phyloP scores from a whole-genome alignment of 2,113 vertebrate genomes.

The Petroica traversi region DNA sequence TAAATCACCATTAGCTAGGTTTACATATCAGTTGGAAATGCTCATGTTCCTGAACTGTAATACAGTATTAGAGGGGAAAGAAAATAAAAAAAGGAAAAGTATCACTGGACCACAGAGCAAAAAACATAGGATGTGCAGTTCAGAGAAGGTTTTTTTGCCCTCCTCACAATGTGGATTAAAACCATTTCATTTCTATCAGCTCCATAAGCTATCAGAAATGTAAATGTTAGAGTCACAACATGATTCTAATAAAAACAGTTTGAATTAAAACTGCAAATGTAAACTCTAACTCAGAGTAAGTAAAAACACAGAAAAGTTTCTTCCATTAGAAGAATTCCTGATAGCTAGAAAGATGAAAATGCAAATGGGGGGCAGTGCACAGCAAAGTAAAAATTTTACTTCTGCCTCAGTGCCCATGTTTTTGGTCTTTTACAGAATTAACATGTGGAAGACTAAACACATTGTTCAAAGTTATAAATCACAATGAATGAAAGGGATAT shows the following conservation, averaged over 20 bases:
- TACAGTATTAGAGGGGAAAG: background rate
- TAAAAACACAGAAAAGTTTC: background rate
- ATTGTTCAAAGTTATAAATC: conserved; percentile 9
- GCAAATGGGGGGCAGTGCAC: background rate
- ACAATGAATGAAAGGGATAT: background rate
- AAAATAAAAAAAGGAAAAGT: background rate
- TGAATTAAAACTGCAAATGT: background rate
- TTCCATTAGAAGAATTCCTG: background rate
- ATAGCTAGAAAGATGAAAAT: background rate
- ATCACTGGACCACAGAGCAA: background rate
- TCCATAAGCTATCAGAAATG: background rate
- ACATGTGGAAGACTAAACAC: background rate
- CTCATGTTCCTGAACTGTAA: background rate
- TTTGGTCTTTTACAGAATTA: background rate
- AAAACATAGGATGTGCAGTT: background rate
- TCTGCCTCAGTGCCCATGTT: background rate
- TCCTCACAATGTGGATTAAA: background rate
- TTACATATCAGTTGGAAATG: background rate
- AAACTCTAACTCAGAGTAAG: background rate
- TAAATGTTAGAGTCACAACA: background rate
- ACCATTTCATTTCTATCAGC: background rate
- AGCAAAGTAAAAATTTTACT: background rate
- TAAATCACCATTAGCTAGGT: background rate
- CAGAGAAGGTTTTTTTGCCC: background rate
- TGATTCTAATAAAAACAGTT: background rate